Conservation (phyloP, 2,113 vertebrate species). For the Apus apus region DNA sequence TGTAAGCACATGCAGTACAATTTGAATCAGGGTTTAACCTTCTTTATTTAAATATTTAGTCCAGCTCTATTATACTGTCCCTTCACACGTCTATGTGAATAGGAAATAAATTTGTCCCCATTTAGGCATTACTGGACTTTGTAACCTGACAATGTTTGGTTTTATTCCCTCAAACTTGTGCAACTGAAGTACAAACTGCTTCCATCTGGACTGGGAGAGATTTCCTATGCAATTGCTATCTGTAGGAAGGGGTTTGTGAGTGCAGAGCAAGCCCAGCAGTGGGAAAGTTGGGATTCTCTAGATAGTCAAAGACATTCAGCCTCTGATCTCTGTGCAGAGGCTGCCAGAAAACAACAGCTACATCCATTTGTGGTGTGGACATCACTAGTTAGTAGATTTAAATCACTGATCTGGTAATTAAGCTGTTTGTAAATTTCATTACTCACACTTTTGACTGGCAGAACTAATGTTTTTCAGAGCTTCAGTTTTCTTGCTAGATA, state of each 20-base stretch:
- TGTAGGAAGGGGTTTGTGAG: too few species aligned
- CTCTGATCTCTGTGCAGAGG: not conserved
- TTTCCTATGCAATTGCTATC: not conserved
- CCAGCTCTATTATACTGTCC: not conserved
- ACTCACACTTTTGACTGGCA: not conserved
- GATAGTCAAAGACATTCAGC: accelerated
- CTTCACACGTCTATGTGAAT: not conserved
- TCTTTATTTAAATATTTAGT: not conserved
- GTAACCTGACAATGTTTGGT: not conserved
- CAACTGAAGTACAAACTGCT: not conserved
- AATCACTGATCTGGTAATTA: not conserved
- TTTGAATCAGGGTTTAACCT: not conserved
- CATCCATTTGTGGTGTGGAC: not conserved
- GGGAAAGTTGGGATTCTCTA: accelerated
- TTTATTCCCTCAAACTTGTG: not conserved
- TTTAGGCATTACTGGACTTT: not conserved
- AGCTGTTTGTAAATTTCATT: not conserved
- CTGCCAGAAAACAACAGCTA: not conserved
- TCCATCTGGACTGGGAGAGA: not conserved
- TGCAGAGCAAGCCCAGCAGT: too few species aligned
- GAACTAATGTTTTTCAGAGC: not conserved
- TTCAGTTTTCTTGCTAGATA: not conserved
- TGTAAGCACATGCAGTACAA: not conserved
- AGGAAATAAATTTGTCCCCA: not conserved
- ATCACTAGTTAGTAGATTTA: not conserved